Percentiles rank a stretch among this genome's conserved stretches.
These are phyloP conservation scores for Amitus sp. DNA, from an alignment of 2,888 invertebrate species.

Conservation along the genomic window DNA sequence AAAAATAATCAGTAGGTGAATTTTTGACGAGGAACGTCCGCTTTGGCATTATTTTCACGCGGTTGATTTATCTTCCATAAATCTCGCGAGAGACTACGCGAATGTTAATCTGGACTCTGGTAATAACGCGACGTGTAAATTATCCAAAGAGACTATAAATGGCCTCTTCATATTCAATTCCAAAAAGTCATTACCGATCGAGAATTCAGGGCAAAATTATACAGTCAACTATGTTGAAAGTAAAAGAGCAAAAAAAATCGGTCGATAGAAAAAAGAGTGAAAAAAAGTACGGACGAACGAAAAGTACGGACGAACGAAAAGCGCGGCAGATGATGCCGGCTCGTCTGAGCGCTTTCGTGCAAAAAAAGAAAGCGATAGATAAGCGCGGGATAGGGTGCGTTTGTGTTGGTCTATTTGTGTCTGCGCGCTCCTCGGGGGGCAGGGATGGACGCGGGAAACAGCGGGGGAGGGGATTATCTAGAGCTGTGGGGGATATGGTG, in stretches of 20 bases:
- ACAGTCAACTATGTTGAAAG: too few relatives aligned
- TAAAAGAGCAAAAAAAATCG: too few relatives aligned
- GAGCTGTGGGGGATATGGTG: slow-evolving; percentile 34
- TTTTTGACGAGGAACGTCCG: neutral
- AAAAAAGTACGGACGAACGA: too few relatives aligned
- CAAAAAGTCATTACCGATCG: too few relatives aligned
- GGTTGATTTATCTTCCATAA: neutral
- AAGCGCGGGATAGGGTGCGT: slow-evolving; percentile 29
- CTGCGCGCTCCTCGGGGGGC: slow-evolving; percentile 62
- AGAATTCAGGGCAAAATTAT: too few relatives aligned
- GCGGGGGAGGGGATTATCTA: slow-evolving; percentile 62
- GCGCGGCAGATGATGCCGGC: slow-evolving; percentile 12
- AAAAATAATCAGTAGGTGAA: too few relatives aligned
- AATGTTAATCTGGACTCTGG: neutral
- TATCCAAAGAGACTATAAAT: neutral
- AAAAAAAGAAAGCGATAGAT: slow-evolving; percentile 29
- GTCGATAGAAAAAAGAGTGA: too few relatives aligned
- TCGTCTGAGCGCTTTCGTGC: slow-evolving; percentile 19
- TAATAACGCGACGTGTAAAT: slow-evolving; percentile 3
- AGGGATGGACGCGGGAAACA: slow-evolving; percentile 65
- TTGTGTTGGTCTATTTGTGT: slow-evolving; percentile 42
- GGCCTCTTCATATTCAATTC: too few relatives aligned
- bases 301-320: too few relatives aligned
- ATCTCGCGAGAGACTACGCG: neutral
- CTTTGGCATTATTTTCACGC: neutral